A percentile compares a stretch with the other conserved stretches of the same genome.
Evolutionary conservation across 2,888 invertebrate species (phyloP).

Genomic region (Plagodis pulveraria): DNA sequence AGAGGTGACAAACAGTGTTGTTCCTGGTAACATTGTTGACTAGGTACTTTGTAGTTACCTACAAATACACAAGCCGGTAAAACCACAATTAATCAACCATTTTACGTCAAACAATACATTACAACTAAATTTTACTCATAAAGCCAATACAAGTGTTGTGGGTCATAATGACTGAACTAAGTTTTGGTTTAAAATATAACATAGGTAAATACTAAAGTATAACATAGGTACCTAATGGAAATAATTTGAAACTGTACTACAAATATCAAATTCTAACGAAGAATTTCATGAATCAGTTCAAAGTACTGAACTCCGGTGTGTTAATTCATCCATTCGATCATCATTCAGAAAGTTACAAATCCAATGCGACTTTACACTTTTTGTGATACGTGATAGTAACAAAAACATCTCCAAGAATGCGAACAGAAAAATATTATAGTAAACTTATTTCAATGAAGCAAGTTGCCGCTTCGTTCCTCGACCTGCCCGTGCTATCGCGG

Average conservation of each 20-base stretch:
- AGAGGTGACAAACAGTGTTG: neutral
- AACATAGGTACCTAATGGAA: no score
- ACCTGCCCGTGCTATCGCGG: conserved; percentile 64
- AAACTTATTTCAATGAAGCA: conserved; percentile 44
- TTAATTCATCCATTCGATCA: no score
- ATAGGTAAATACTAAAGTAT: no score
- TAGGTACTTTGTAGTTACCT: no score
- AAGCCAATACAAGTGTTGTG: no score
- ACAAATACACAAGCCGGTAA: neutral
- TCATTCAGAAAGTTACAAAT: neutral
- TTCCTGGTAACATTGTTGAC: neutral
- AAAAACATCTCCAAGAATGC: neutral
- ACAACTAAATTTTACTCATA: neutral
- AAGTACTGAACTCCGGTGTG: no score
- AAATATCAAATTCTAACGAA: no score
- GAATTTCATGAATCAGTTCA: no score
- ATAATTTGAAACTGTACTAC: no score
- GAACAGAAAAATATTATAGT: neutral
- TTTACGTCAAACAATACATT: conserved; percentile 4
- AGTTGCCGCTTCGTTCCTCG: conserved; percentile 52
- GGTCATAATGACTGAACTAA: no score
- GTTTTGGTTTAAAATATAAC: no score
- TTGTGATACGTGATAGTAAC: neutral
- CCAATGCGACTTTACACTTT: neutral
- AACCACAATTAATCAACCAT: conserved; percentile 5